Conservation (phyloP, 2,888 invertebrate species). For the Drosophila sordidula region DNA sequence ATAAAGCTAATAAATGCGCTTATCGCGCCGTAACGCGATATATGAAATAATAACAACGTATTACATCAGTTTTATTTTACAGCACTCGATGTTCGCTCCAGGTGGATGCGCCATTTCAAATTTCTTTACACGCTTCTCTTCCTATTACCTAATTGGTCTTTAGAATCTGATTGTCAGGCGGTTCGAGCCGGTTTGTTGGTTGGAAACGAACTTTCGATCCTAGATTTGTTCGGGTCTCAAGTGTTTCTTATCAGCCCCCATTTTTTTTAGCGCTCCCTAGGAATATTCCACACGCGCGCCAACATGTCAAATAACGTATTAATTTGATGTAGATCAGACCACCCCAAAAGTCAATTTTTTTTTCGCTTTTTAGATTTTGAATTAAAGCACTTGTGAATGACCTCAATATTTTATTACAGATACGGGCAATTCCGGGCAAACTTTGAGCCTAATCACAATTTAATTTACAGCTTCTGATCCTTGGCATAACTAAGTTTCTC, state of each 20-base stretch:
- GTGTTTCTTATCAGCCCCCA: slow-evolving; percentile 29
- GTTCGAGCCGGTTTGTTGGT: slow-evolving; percentile 21
- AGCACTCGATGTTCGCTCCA: slow-evolving; percentile 1
- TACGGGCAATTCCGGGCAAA: neutral
- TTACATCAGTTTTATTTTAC: slow-evolving; percentile 65
- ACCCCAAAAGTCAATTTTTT: slow-evolving; percentile 3
- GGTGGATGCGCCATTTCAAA: neutral
- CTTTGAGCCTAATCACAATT: too few species aligned
- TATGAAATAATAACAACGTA: slow-evolving; percentile 69
- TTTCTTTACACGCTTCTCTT: neutral
- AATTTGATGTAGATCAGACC: slow-evolving; percentile 19
- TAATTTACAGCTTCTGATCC: too few species aligned
- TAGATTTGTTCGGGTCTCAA: slow-evolving; percentile 15
- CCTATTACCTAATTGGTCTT: too few species aligned
- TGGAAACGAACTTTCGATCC: slow-evolving; percentile 37
- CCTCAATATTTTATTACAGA: neutral
- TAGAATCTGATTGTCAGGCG: slow-evolving; percentile 13
- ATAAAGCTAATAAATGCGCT: slow-evolving; percentile 66
- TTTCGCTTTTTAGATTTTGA: neutral
- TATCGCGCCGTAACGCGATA: slow-evolving; percentile 26
- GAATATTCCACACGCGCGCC: slow-evolving; percentile 50
- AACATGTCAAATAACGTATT: slow-evolving; percentile 12
- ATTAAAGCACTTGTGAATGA: neutral
- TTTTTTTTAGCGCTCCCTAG: slow-evolving; percentile 8
- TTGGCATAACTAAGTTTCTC: too few species aligned